Conservation (phyloP, 2,888 invertebrate species). For the Nephrotoma flavescens region DNA sequence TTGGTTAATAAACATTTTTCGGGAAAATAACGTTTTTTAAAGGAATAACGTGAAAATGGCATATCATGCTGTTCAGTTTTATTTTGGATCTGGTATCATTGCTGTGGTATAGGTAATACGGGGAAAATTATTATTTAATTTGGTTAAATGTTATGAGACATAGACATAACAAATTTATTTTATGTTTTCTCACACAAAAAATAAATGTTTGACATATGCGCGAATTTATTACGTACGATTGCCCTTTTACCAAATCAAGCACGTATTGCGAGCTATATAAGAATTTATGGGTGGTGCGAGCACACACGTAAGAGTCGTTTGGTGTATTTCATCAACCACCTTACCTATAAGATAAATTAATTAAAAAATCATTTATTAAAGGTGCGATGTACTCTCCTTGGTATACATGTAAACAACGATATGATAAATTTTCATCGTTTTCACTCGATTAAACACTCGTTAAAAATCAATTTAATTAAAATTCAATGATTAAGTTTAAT, state of each 20-base stretch:
- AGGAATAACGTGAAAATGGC: neutral
- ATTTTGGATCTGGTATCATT: neutral
- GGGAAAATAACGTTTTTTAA: neutral
- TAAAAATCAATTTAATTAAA: neutral
- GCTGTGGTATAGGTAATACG: neutral
- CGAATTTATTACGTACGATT: neutral
- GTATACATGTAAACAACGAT: too few relatives aligned
- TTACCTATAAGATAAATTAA: neutral
- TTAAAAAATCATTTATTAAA: neutral
- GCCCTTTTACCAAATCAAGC: neutral
- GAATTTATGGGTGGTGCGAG: neutral
- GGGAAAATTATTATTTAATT: neutral
- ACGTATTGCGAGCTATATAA: neutral
- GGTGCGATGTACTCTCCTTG: neutral
- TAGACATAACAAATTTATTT: neutral
- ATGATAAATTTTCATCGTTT: neutral
- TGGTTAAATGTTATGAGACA: neutral
- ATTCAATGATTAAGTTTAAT: neutral
- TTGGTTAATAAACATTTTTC: neutral
- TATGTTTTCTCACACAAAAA: neutral
- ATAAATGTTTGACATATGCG: neutral
- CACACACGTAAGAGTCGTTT: neutral
- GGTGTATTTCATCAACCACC: neutral
- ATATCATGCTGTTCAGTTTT: neutral
- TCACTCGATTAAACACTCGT: neutral